Evolutionary conservation across 2,797 vertebrate genomes (phyloP).

Genomic region (Cyclopterus lumpus): DNA sequence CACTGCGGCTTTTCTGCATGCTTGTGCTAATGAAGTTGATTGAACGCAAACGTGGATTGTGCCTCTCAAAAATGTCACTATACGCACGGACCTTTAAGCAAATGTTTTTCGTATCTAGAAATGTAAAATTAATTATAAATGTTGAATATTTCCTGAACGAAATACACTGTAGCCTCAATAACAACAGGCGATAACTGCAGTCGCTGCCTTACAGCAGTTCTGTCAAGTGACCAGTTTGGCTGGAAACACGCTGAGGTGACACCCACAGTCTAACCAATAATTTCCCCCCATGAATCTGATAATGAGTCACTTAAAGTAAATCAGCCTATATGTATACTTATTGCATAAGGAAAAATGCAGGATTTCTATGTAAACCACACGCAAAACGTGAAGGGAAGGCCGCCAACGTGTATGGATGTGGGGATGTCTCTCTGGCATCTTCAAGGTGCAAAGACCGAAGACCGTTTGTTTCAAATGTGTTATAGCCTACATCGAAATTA

Average conservation of each 20-base stretch:
- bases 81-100: not conserved
- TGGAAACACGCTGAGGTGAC: slow-evolving; percentile 66
- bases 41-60: slow-evolving; percentile 8
- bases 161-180: not conserved
- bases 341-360: slow-evolving; percentile 18
- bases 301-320: slow-evolving; percentile 80
- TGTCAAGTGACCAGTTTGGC: slow-evolving; percentile 68
- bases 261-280: slow-evolving; percentile 75
- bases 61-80: not conserved
- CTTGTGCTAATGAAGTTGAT: slow-evolving; percentile 18
- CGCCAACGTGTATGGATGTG: not conserved
- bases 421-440: not conserved
- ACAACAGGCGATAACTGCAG: slow-evolving; percentile 15
- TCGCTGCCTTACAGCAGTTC: slow-evolving; percentile 64
- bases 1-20: slow-evolving; percentile 32
- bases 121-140: not conserved
- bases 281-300: slow-evolving; percentile 74
- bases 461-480: slow-evolving; percentile 4
- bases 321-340: slow-evolving; percentile 19
- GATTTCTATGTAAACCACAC: slow-evolving; percentile 37
- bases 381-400: slow-evolving; percentile 5
- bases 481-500: not conserved
- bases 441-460: not conserved
- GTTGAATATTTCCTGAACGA: not conserved
- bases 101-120: not conserved